Conservation (phyloP, 2,888 invertebrate species). For the Stenurella melanura region DNA sequence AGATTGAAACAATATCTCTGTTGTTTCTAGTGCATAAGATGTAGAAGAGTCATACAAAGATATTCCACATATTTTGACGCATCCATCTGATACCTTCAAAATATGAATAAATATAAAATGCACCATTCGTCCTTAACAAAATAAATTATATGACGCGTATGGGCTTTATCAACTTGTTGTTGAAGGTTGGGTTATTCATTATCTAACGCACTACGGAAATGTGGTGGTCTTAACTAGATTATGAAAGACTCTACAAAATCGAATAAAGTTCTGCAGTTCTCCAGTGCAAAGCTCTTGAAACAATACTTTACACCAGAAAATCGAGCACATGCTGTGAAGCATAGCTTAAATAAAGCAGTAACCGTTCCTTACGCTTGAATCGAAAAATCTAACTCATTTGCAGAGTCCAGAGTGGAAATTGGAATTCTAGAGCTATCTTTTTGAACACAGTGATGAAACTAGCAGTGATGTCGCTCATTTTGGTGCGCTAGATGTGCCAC, state of each 20-base stretch:
- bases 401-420: conserved; percentile 91
- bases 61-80: conserved; percentile 85
- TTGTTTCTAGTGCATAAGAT: conserved; percentile 84
- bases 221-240: too few relatives aligned
- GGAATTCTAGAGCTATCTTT: conserved; percentile 95
- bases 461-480: conserved; percentile 94
- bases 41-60: conserved; percentile 87
- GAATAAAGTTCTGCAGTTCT: conserved; percentile 86
- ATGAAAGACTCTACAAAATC: conserved; percentile 88
- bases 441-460: conserved; percentile 97
- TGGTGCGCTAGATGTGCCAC: conserved; percentile 94
- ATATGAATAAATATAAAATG: conserved; percentile 77
- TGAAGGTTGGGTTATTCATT: conserved; percentile 94
- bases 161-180: conserved; percentile 97
- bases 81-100: conserved; percentile 82
- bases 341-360: conserved; percentile 94
- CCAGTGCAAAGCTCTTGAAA: conserved; percentile 91
- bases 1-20: conserved; percentile 85
- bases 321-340: conserved; percentile 92
- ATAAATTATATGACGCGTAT: conserved; percentile 89
- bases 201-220: conserved; percentile 93
- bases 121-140: conserved; percentile 82
- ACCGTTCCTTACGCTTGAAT: conserved; percentile 92
- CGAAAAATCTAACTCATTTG: conserved; percentile 84
- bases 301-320: conserved; percentile 97